These are phyloP conservation scores for Urocynchramus pylzowi DNA, from an alignment of 2,113 vertebrate species.

Conservation along the genomic window DNA sequence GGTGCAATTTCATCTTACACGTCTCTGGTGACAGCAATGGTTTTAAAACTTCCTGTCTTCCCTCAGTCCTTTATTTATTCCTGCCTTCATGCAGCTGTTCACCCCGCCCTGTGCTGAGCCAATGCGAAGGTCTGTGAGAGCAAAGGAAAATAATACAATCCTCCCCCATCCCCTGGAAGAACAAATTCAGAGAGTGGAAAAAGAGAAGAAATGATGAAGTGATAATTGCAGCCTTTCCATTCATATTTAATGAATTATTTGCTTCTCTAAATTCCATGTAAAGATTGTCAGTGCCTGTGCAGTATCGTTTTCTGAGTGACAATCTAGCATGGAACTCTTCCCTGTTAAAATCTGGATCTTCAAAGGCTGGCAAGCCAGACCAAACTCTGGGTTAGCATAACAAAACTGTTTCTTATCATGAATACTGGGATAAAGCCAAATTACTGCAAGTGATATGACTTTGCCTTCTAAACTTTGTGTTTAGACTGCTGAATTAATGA, in stretches of 20 bases:
- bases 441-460: background rate
- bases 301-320: background rate
- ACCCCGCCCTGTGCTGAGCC: rapidly evolving
- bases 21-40: background rate
- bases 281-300: background rate
- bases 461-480: background rate
- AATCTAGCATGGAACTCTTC: background rate
- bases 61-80: background rate
- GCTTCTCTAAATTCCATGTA: background rate
- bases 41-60: background rate
- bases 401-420: background rate
- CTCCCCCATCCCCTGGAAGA: background rate
- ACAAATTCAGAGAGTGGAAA: background rate
- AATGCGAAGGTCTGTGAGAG: background rate
- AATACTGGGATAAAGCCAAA: background rate
- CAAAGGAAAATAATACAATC: background rate
- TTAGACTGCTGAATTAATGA: background rate
- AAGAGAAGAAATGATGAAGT: background rate
- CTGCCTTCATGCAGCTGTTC: background rate
- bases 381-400: background rate
- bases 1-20: background rate
- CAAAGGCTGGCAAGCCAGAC: background rate
- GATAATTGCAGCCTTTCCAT: background rate
- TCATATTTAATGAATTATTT: background rate
- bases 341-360: background rate